Base-by-base conservation (phyloP, 2,888 invertebrate genomes). In the Drosophila greeni region DNA sequence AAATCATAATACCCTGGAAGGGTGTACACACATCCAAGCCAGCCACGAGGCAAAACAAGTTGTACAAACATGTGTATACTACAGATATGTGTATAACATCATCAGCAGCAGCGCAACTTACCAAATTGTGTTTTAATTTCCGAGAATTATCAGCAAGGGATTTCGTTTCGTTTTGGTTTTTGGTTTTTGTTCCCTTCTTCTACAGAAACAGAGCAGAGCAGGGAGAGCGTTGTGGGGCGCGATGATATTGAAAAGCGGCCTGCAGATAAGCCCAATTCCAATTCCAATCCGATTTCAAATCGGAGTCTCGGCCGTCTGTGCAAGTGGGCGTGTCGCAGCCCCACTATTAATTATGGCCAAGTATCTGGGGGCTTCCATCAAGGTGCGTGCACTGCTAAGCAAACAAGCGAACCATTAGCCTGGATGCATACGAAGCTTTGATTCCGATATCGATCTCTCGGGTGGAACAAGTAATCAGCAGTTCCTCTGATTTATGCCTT, bases 61-160 rank as follows among this genome's bases (percentile, higher is more conserved):
- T 79, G 79, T 74, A 74, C 56, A 75, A 69, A 70, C 55, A 70
- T 18, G 52, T 52, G 52, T 62, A 51, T 60, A 51, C 36, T 20
- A 47, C 42, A 43, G 51, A 36, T 54, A 34, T 61, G 52, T 68
- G 49, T 68, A 54, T 67, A 52, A 66, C 66, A 66, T 57, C 66
- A 66, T 66, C 66, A 64, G 65, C 39, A 49, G 59, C 58, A 53
- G 60, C 67, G 53, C 67, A 65, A 52, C 57, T 60, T 45, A 71
- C 66, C 70, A 85, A 82, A 84, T 75, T 79, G 84, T 85, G 84
- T 82, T 76, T 84, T 84, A 82, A 84, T 86, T 86, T 86, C 86
- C 73, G 55, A 85, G 86, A 86, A 86, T 83, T 85, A 85, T 64
- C 75, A 72, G 66, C 68, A 71, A 71, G 69, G 68, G 68, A 68